Base-by-base conservation (phyloP, 2,888 invertebrate genomes). In the Cistogaster globosa region DNA sequence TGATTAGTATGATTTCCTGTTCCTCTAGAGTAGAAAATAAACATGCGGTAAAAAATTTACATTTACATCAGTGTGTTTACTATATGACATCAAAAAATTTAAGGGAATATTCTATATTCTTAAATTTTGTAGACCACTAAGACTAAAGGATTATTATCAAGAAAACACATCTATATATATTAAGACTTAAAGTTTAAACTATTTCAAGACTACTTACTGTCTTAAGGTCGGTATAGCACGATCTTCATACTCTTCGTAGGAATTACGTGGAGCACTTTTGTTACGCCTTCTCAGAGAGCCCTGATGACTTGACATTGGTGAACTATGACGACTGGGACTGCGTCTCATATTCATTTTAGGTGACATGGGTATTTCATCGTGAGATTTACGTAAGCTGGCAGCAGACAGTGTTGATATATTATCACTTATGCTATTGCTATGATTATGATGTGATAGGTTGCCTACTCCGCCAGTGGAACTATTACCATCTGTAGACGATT, bases 161-260 rank as follows among this genome's bases (percentile, higher is more conserved):
- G 55, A 68, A 58, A 67, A 72, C 48, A 85, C 68, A 77, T 65
- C 72, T 72, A 75, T 51, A 69, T 14, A 74, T 26, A 36, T 32
- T 80, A 42, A 57, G 36, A 20, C 69, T 65, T 22, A 63, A 69
- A 53, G 6, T 14, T 65, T 65, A 18, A 32, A 48, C 26, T 51
- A n/a, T 9, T 51, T 0, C 0, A 16, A 9, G 22, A 22, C 4
- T 63, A 90, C 95, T 95, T 94, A 97, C 97, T 97, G 97, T 92
- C 97, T 95, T 71, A 97, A 93, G 51, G 97, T 96, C 11, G 97
- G 97, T 83, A 98, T 94, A 0, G 97, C 94, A 77, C 97, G 94
- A 88, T 98, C 97, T 90, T 98, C 98, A 88, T 97, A 97, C 87
- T 96, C 97, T 91, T 97, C 97, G 89, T 96, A 97, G 5, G 96